phyloP scores from a whole-genome alignment of 92 coral and sea anemone genomes.

The Scolanthus callimorphus region DNA sequence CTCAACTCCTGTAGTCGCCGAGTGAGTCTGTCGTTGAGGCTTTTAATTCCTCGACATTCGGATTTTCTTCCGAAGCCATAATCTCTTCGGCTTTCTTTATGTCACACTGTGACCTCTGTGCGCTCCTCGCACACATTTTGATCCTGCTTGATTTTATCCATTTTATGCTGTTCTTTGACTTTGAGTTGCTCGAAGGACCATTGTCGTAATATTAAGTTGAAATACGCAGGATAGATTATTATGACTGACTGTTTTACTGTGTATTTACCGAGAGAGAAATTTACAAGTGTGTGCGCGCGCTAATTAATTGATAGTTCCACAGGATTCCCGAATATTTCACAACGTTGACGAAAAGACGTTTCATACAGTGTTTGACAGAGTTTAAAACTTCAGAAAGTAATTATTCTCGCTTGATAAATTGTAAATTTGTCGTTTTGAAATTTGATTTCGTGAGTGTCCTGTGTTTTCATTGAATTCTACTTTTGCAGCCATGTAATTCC shows the following conservation, averaged over 20 bases:
- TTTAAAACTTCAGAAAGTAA: no score
- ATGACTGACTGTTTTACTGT: neutral
- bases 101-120: slow-evolving; percentile 15
- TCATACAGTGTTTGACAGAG: no score
- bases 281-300: neutral
- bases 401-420: no score
- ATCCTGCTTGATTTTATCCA: slow-evolving; percentile 8
- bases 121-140: no score
- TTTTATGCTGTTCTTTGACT: slow-evolving; percentile 16
- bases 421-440: no score
- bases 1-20: slow-evolving; percentile 13
- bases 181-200: slow-evolving; percentile 13
- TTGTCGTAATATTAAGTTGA: slow-evolving; percentile 6
- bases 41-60: slow-evolving; percentile 1
- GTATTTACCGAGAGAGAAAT: neutral
- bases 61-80: slow-evolving; percentile 7
- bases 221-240: neutral
- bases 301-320: neutral
- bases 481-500: no score
- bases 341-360: no score
- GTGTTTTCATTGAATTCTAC: no score
- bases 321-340: neutral
- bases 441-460: no score
- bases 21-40: slow-evolving; percentile 8
- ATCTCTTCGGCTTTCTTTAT: slow-evolving; percentile 11